phyloP scores from a whole-genome alignment of 2,113 vertebrate genomes.

The Copsychus sechellarum region DNA sequence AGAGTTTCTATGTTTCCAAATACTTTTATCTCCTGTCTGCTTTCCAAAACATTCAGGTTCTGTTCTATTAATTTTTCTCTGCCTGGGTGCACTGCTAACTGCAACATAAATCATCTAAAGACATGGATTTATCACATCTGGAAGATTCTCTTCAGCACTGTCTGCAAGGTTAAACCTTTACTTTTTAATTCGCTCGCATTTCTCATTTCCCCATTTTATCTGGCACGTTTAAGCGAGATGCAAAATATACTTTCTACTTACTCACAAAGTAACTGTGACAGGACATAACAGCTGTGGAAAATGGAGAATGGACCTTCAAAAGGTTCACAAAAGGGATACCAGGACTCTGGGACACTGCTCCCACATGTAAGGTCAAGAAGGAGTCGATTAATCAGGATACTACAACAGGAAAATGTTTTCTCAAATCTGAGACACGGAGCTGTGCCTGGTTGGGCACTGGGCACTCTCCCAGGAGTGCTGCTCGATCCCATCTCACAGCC shows the following conservation, averaged over 20 bases:
- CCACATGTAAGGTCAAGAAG: not conserved
- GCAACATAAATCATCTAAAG: conserved; percentile 47
- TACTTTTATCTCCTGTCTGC: not conserved
- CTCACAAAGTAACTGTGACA: not conserved
- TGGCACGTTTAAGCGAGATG: not conserved
- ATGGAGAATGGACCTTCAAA: not conserved
- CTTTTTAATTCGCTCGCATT: not conserved
- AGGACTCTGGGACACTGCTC: not conserved
- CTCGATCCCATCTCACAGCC: not conserved
- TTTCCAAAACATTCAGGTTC: conserved; percentile 13
- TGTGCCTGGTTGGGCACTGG: not conserved
- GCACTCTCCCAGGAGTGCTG: not conserved
- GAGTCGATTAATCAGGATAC: not conserved
- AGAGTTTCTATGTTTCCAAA: not conserved
- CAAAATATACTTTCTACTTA: conserved; percentile 1
- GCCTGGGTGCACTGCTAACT: conserved; percentile 13
- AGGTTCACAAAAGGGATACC: not conserved
- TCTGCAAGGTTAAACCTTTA: not conserved
- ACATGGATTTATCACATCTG: not conserved
- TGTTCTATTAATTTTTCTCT: conserved; percentile 30
- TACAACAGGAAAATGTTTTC: not conserved
- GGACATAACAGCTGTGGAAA: not conserved
- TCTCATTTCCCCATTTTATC: not conserved
- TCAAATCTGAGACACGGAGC: not conserved
- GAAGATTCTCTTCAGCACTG: not conserved